Evolutionary conservation across 2,888 invertebrate species (phyloP), one percentile per base, ranked within the genome.

Genomic region (Protonemura montana): DNA sequence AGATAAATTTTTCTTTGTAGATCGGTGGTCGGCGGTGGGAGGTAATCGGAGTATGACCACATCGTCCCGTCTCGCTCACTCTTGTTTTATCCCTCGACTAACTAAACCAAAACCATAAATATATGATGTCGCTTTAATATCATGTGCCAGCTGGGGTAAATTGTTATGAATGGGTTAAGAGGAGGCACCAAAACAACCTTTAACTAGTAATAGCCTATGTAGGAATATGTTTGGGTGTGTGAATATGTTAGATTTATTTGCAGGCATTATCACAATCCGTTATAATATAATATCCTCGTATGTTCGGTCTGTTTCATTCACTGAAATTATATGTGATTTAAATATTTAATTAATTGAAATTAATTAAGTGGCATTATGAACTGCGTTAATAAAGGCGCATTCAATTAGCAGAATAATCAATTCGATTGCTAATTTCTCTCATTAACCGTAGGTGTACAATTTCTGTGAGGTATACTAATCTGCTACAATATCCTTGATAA

Each of bases 101-200:
- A 88, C 89, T 90, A 89, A 90, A 89, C 89, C 90, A 90, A 81
- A 84, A 90, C 91, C 91, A 91, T 91, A 91, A 91, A 91, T 91
- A 91, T 91, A 90, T 91, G 91, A 91, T 91, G 91, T 90, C 90
- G 89, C 90, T 91, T 91, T 91, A 91, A 91, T 91, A 91, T 91
- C 91, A 91, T 91, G 91, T 91, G 91, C 91, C 91, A 91, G 91
- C 91, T 91, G 91, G 91, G 90, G 90, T 91, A 91, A 91, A 91
- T 91, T 91, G 91, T 91, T 91, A 91, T 91, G 91, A 91, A 91
- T 91, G 91, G 91, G 89, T 90, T 85, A 86, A 87, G 86, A 87
- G 86, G 85, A 85, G 86, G 86, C 87, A 85, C 82, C 87, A 87
- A 59, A 59, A 59, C 59, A 59, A 59, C 59, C 59, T 59, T 59